Evolutionary conservation across 2,113 vertebrate genomes (phyloP).

Genomic region (Orthonyx spaldingii): DNA sequence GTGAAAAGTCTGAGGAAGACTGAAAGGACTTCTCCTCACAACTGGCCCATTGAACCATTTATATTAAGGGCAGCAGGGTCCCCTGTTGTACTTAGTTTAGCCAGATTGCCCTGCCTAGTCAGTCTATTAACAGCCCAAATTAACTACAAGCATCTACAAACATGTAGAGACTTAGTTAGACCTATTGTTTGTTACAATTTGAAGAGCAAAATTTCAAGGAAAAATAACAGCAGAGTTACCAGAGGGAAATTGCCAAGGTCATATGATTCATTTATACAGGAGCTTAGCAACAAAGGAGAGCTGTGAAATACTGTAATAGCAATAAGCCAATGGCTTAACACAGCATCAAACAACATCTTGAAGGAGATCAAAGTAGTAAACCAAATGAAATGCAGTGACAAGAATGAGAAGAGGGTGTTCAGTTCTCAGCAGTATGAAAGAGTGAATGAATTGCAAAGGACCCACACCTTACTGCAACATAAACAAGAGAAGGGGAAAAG

Average conservation of each 20-base stretch:
- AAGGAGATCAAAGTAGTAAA: constrained; percentile 12
- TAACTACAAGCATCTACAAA: background rate
- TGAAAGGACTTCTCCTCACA: background rate
- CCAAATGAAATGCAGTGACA: background rate
- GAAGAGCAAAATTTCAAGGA: background rate
- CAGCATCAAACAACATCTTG: background rate
- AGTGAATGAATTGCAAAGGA: background rate
- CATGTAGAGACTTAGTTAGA: background rate
- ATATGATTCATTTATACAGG: constrained; percentile 1
- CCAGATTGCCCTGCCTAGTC: background rate
- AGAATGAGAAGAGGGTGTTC: background rate
- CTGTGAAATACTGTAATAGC: constrained; percentile 2
- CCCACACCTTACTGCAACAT: background rate
- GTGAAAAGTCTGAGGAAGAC: background rate
- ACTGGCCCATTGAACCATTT: background rate
- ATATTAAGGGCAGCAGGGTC: background rate
- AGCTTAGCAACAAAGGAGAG: constrained; percentile 42
- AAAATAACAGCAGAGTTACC: background rate
- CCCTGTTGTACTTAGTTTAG: background rate
- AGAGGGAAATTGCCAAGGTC: background rate
- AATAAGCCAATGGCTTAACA: background rate
- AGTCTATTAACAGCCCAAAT: background rate
- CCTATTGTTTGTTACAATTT: background rate
- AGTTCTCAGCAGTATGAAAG: background rate
- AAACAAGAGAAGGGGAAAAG: background rate